These are phyloP conservation scores for Tiliacea citrago DNA, from an alignment of 2,888 invertebrate genomes.

Conservation along the genomic window DNA sequence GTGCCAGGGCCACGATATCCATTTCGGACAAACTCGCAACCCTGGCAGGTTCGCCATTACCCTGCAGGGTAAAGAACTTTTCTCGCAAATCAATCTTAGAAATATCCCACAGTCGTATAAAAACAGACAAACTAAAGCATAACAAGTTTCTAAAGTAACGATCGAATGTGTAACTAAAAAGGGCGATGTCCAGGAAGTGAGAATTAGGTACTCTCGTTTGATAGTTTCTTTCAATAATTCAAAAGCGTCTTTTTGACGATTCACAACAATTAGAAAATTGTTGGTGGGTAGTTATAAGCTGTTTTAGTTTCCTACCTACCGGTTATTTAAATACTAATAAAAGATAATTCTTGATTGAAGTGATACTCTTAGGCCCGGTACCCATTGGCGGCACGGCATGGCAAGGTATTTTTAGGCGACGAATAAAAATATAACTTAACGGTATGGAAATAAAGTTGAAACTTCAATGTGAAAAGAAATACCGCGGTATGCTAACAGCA, in stretches of 20 bases:
- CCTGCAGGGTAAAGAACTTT: not conserved
- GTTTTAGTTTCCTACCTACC: not conserved
- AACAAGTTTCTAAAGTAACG: not conserved
- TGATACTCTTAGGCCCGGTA: too few species aligned
- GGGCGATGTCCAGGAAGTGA: not conserved
- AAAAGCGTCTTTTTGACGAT: not conserved
- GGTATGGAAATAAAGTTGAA: too few species aligned
- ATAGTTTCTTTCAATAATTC: not conserved
- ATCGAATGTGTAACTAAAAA: too few species aligned
- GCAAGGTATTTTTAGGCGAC: too few species aligned
- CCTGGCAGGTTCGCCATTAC: too few species aligned
- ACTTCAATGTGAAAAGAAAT: too few species aligned
- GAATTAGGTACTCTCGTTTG: not conserved
- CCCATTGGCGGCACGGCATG: too few species aligned
- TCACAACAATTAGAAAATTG: not conserved
- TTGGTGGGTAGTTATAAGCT: slow-evolving; percentile 20
- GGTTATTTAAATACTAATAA: not conserved
- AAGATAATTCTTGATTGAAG: too few species aligned
- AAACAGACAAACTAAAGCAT: not conserved
- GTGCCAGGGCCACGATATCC: too few species aligned
- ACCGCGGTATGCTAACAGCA: too few species aligned
- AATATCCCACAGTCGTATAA: slow-evolving; percentile 4
- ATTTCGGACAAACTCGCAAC: too few species aligned
- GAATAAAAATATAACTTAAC: too few species aligned
- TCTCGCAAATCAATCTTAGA: not conserved